Evolutionary conservation across 1,140 invertebrate genomes (phyloP).

Genomic region (Maniola jurtina): DNA sequence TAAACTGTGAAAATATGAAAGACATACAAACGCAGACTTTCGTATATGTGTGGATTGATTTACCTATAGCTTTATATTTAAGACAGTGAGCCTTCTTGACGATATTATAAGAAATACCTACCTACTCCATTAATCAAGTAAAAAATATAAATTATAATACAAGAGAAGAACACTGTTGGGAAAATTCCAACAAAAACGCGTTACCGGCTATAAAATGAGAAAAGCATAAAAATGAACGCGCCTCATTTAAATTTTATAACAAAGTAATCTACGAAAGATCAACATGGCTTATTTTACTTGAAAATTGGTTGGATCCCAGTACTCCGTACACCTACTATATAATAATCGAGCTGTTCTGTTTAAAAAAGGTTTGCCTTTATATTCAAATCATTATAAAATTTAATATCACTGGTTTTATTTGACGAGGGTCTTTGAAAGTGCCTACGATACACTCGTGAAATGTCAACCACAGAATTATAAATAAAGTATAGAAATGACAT

Average conservation of each 20-base stretch:
- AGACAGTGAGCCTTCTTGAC: no score
- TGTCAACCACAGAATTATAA: no score
- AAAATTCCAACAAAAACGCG: conserved; percentile 8
- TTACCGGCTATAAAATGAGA: neutral
- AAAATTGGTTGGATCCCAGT: conserved; percentile 10
- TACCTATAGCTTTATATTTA: no score
- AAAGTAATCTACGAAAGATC: conserved; percentile 13
- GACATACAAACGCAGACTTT: no score
- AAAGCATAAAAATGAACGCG: conserved; percentile 7
- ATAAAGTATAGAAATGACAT: no score
- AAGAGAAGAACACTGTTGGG: conserved; percentile 5
- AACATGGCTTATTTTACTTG: conserved; percentile 18
- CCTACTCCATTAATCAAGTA: neutral
- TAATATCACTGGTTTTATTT: neutral
- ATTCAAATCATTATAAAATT: neutral
- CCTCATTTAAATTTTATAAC: conserved; percentile 5
- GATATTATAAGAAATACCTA: no score
- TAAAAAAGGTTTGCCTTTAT: conserved; percentile 1
- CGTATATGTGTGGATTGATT: no score
- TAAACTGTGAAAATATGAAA: no score
- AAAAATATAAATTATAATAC: neutral
- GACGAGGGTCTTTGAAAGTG: neutral
- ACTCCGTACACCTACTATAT: neutral
- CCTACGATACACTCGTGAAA: no score
- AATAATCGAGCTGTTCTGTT: conserved; percentile 6